Conservation (phyloP, 2,888 invertebrate species). For the Coronaproctus castanopsis region DNA sequence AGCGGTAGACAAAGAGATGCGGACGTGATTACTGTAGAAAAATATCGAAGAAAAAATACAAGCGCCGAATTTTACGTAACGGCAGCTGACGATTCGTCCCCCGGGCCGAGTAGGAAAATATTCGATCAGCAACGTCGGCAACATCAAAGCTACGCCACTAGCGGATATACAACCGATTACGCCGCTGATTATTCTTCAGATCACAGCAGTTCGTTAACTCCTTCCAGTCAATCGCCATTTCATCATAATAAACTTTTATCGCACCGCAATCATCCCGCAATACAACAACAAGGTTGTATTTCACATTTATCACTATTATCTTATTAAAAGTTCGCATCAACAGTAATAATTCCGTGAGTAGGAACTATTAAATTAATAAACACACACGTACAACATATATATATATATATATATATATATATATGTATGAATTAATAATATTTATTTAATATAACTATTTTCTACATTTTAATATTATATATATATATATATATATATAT, state of each 20-base stretch:
- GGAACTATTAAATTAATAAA: too few species aligned
- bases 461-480: too few species aligned
- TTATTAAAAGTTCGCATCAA: too few species aligned
- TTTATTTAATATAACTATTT: too few species aligned
- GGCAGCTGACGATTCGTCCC: background rate
- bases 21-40: too few species aligned
- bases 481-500: too few species aligned
- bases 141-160: slow-evolving; percentile 26
- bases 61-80: background rate
- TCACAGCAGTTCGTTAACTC: slow-evolving; percentile 52
- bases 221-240: slow-evolving; percentile 44
- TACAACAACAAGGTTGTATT: background rate
- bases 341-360: too few species aligned
- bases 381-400: too few species aligned
- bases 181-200: slow-evolving; percentile 65
- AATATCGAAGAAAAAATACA: background rate
- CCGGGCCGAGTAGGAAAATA: background rate
- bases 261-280: background rate
- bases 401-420: too few species aligned
- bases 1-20: background rate
- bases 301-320: too few species aligned
- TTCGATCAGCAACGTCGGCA: background rate
- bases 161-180: slow-evolving; percentile 38
- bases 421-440: too few species aligned
- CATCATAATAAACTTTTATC: too few species aligned